Evolutionary conservation across 1,140 invertebrate genomes (phyloP).

Genomic region (Geopemphigus sp.): DNA sequence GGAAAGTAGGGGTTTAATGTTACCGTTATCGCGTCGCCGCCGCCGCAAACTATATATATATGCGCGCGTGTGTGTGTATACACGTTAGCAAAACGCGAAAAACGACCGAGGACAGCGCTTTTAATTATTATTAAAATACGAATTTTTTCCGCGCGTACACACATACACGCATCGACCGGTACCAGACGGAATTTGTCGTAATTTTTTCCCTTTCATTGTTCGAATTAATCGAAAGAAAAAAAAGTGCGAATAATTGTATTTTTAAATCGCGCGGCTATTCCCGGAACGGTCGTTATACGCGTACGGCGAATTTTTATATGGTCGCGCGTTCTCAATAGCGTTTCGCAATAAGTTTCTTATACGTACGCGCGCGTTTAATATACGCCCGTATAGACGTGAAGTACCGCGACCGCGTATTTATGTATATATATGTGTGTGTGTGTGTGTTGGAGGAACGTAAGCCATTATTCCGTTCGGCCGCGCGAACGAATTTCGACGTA

Average conservation of each 20-base stretch:
- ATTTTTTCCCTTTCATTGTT: slow-evolving; percentile 39
- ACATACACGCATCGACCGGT: too few relatives aligned
- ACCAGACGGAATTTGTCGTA: background rate
- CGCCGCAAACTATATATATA: too few relatives aligned
- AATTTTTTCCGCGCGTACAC: background rate
- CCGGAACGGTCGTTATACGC: background rate
- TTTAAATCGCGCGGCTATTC: background rate
- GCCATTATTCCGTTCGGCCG: too few relatives aligned
- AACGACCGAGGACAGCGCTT: background rate
- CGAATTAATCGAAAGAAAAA: background rate
- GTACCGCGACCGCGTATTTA: too few relatives aligned
- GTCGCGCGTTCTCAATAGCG: background rate
- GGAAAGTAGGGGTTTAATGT: background rate
- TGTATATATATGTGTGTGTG: background rate
- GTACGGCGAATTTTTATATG: slow-evolving; percentile 10
- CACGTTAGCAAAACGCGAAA: slow-evolving; percentile 19
- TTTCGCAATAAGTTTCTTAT: background rate
- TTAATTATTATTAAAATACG: background rate
- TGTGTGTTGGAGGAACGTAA: too few relatives aligned
- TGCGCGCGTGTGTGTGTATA: background rate
- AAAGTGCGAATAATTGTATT: slow-evolving; percentile 3
- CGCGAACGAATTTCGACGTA: too few relatives aligned
- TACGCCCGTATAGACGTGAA: too few relatives aligned
- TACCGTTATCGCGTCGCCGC: slow-evolving; percentile 5
- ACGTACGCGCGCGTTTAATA: too few relatives aligned